phyloP scores from a whole-genome alignment of 2,888 invertebrate genomes.

The Digitonthophagus gazella region DNA sequence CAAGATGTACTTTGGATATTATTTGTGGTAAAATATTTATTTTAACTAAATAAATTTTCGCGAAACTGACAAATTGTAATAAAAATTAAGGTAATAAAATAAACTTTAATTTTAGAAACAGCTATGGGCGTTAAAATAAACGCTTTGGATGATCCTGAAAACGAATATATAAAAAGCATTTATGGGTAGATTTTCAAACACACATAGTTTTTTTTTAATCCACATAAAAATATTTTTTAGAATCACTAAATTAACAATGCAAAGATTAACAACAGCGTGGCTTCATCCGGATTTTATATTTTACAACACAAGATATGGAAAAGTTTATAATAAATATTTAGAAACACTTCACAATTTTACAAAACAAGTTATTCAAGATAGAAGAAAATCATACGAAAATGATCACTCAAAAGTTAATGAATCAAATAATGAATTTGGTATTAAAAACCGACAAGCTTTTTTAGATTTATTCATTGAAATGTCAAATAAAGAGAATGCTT shows the following conservation, averaged over 20 bases:
- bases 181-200: slow-evolving; percentile 42
- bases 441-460: slow-evolving; percentile 2
- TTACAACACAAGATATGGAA: slow-evolving; percentile 12
- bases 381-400: not conserved
- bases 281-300: slow-evolving; percentile 21
- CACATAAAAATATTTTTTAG: slow-evolving; percentile 16
- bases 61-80: not conserved
- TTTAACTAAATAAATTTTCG: not conserved
- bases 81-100: too few relatives aligned
- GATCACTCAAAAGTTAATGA: not conserved
- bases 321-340: slow-evolving; percentile 12
- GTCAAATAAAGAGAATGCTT: not conserved
- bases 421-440: not conserved
- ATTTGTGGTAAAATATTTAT: slow-evolving; percentile 26
- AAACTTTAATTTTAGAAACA: slow-evolving; percentile 58
- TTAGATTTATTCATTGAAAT: slow-evolving; percentile 10
- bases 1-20: slow-evolving; percentile 21
- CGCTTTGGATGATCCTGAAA: slow-evolving; percentile 65
- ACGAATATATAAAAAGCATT: slow-evolving; percentile 68
- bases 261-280: slow-evolving; percentile 21
- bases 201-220: not conserved
- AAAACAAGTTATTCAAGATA: slow-evolving; percentile 16
- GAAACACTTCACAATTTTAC: slow-evolving; percentile 19
- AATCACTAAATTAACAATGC: slow-evolving; percentile 12
- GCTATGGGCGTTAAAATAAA: slow-evolving; percentile 75